Conservation (phyloP, 2,797 vertebrate genomes). For the Tachyglossus aculeatus region DNA sequence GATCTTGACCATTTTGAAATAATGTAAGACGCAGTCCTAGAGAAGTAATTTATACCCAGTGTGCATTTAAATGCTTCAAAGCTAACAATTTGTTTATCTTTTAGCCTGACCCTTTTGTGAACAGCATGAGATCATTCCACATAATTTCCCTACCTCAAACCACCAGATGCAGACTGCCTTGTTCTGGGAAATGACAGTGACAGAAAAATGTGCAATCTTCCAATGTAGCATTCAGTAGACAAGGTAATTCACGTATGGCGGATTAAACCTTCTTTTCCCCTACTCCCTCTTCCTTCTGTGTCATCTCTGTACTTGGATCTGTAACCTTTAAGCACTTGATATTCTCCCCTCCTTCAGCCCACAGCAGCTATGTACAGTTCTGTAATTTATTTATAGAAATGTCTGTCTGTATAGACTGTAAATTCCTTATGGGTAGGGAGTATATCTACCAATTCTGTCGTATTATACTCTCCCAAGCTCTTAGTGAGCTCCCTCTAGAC, state of each 20-base stretch:
- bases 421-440: too few species aligned
- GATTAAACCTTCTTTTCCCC: too few species aligned
- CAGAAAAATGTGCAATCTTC: background rate
- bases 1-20: slow-evolving; percentile 29
- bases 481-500: too few species aligned
- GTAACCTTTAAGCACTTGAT: too few species aligned
- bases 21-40: slow-evolving; percentile 4
- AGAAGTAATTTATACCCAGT: slow-evolving; percentile 36
- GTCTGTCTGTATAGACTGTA: too few species aligned
- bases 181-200: background rate
- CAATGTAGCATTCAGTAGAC: slow-evolving; percentile 9
- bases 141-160: slow-evolving; percentile 11
- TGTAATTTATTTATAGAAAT: too few species aligned
- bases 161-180: slow-evolving; percentile 3
- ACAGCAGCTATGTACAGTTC: too few species aligned
- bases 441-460: too few species aligned
- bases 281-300: too few species aligned
- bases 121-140: slow-evolving; percentile 27
- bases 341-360: too few species aligned
- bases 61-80: slow-evolving; percentile 51
- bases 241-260: slow-evolving; percentile 5
- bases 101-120: slow-evolving; percentile 43
- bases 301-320: too few species aligned
- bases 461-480: too few species aligned
- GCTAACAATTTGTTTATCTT: slow-evolving; percentile 51